Evolutionary conservation across 2,797 vertebrate species (phyloP), one percentile per base, ranked within the genome.

Genomic region (Petrocephalus sullivani): DNA sequence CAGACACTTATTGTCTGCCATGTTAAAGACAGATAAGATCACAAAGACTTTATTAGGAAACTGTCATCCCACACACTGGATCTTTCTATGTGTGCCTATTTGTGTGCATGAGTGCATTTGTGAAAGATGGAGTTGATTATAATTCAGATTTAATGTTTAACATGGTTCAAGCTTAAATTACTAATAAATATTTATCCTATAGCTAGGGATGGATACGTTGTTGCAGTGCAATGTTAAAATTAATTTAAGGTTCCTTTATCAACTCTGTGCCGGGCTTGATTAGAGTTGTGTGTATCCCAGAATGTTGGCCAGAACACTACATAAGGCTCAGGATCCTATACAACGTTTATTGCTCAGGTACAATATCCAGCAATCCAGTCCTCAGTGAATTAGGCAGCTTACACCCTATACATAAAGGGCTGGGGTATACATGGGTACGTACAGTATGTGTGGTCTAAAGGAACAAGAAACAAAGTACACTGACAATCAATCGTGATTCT

Each of bases 1-100:
- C 49, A 67, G 87, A 87, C 88, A 89, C 53, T 21, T 85, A 53
- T 75, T 88, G 67, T 87, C 82, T 88, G 82, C 49, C 58, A 61
- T 86, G 88, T 88, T 75, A 88, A 85, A 88, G 83, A 28, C 81
- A 90, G 88, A 91, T 57, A 88, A 81, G 54, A 87, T 90, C 23
- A 87, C 56, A 90, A 91, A 88, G 87, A 90, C 90, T 89, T 89
- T 85, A 85, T 90, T 85, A 87, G 60, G 51, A 84, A 53, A 23
- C 46, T 60, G 37, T 51, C 41, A 60, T 87, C 54, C 46, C 21
- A 81, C 37, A 21, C 58, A 16, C 9, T 9, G 1, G 28, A 2
- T 88, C 37, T 61, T 14, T 82, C 33, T 60, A 4, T 23, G 56
- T 19, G 37, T 86, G 19, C 67, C n/a, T 61, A 23, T 58, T 37